Evolutionary conservation across 1,140 invertebrate genomes (phyloP).

Genomic region (Lepidurus packardi): DNA sequence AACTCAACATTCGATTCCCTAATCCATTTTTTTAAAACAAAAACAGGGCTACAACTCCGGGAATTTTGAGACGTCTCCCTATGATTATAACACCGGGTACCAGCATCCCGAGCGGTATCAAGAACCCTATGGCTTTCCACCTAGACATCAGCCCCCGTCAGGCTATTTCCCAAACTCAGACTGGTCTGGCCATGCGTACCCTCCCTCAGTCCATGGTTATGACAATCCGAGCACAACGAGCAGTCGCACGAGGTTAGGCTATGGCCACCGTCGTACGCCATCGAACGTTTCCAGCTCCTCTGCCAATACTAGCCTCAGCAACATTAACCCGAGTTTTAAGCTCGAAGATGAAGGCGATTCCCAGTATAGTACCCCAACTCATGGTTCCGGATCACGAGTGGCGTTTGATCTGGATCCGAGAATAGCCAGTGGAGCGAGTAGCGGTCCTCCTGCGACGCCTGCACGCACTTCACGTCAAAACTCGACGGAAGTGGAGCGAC

Average conservation of each 20-base stretch:
- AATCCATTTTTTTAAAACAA: neutral
- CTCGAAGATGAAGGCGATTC: conserved; percentile 57
- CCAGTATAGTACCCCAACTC: conserved; percentile 42
- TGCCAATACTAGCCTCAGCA: conserved; percentile 49
- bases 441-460: conserved; percentile 40
- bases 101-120: conserved; percentile 14
- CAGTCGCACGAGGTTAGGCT: conserved; percentile 32
- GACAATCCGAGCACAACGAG: conserved; percentile 26
- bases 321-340: conserved; percentile 56
- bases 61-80: neutral
- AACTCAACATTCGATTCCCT: neutral
- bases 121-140: conserved; percentile 23
- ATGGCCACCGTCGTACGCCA: conserved; percentile 57
- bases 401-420: conserved; percentile 32
- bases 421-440: conserved; percentile 36
- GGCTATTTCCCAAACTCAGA: neutral
- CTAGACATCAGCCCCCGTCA: neutral
- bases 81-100: neutral
- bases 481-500: conserved; percentile 59
- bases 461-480: conserved; percentile 52
- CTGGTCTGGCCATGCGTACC: neutral
- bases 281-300: conserved; percentile 64
- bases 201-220: neutral
- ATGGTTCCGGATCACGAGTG: conserved; percentile 34
- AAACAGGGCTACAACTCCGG: conserved; percentile 24